Evolutionary conservation across 23 tunicate species (phyloP), one percentile per base, ranked within the genome.

Genomic region (Pegea sp.): DNA sequence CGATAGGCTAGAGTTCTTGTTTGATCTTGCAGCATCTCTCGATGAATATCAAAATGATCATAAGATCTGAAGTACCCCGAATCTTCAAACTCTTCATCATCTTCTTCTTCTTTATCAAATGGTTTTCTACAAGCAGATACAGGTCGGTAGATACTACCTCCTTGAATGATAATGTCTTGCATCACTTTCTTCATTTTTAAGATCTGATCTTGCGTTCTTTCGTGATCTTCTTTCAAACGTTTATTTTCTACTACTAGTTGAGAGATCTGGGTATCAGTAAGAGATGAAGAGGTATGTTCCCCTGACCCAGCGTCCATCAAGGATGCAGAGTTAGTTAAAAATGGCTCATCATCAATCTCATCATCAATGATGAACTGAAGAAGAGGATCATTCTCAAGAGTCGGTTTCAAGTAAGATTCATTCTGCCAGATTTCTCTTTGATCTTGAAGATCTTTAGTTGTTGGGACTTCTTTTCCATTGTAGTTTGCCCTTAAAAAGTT

Each of bases 21-120:
- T 55, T 59, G 49, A 49, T 89, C 98, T 62, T 89, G 98, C 22
- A 89, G 53, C 98, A 89, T 89, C 63, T 89, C 98, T 26, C 77
- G 81, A 62, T 89, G 98, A 28, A 89, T 89, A 44, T 77, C 98
- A 57, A 72, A 76, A 70, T 89, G 90, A 16, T 84, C 65, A 46
- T 89, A 89, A 8, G 76, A 51, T 29, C 79, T 81, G 66, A 61
- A 89, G 34, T 89, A 89, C 3, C 90, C 98, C 28, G 84, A 68
- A 52, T 84, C 95, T 63, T 84, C 95, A 84, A 57, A 84, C 23
- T 74, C 84, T 58, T 84, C 95, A 0, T 64, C 69, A 38, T 38
- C 46, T 7, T 53, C 61, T 30, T 84, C 84, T 3, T 51, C 27
- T n/a, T 49, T 48, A 24, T 20, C 44, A 21, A 52, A 48, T 33